Percentiles rank a stretch among this genome's conserved stretches.
Evolutionary conservation across 2,113 vertebrate species (phyloP).

Genomic region (Ancistrus triradiatus): DNA sequence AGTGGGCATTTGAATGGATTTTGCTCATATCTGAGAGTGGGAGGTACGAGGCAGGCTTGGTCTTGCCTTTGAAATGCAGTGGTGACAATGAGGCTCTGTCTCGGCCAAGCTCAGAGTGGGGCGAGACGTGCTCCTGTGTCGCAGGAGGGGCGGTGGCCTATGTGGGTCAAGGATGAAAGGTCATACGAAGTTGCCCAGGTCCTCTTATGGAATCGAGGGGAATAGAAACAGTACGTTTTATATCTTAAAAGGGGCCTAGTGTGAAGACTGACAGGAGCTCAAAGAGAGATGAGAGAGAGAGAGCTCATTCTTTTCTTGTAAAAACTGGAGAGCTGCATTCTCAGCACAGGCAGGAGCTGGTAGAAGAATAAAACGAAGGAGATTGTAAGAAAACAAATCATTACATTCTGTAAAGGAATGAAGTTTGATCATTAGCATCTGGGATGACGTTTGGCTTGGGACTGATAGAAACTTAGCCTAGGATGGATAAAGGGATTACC

Average conservation of each 20-base stretch:
- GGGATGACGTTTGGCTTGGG: too few relatives aligned
- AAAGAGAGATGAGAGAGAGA: conserved; percentile 25
- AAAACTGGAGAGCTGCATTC: conserved; percentile 37
- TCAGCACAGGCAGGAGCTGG: conserved; percentile 43
- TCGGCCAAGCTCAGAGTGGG: conserved; percentile 25
- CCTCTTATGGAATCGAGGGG: conserved; percentile 26
- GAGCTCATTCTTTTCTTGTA: too few relatives aligned
- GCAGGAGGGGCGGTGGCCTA: conserved; percentile 46
- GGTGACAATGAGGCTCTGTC: conserved; percentile 59
- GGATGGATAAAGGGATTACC: too few relatives aligned
- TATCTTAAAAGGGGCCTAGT: conserved; percentile 18
- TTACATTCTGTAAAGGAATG: too few relatives aligned
- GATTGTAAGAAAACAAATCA: too few relatives aligned
- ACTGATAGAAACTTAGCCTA: too few relatives aligned
- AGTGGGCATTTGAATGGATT: conserved; percentile 37
- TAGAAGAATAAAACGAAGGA: conserved; percentile 46
- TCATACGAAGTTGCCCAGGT: conserved; percentile 21
- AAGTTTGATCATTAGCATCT: too few relatives aligned
- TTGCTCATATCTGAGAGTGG: conserved; percentile 34
- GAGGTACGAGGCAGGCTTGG: conserved; percentile 35
- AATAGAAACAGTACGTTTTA: conserved; percentile 27
- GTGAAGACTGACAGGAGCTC: conserved; percentile 31
- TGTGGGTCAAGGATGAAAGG: conserved; percentile 50
- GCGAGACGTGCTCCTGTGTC: conserved; percentile 42
- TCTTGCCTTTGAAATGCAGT: conserved; percentile 53